Conservation (phyloP, 2,113 vertebrate genomes). For the Nibea albiflora region DNA sequence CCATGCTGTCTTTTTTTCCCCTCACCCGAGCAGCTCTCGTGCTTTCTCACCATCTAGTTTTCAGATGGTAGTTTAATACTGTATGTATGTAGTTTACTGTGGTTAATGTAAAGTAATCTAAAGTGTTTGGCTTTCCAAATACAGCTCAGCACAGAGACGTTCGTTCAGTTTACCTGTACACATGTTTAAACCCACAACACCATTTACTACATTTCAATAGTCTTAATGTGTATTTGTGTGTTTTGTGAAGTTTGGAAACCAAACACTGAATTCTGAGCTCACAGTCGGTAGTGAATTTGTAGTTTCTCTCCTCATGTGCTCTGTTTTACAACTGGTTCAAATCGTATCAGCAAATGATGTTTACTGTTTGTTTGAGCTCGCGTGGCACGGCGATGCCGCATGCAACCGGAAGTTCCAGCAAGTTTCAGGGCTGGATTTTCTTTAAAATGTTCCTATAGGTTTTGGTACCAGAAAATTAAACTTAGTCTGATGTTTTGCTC, state of each 20-base stretch:
- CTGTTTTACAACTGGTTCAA: constrained; percentile 36
- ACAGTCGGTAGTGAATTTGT: background rate
- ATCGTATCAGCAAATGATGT: constrained; percentile 35
- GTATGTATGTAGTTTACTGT: background rate
- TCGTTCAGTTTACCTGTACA: background rate
- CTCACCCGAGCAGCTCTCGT: constrained; percentile 29
- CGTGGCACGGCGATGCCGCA: background rate
- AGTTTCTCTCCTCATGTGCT: constrained; percentile 21
- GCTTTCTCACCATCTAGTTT: constrained; percentile 32
- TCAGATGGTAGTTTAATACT: constrained; percentile 37
- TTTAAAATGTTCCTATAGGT: background rate
- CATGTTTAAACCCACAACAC: background rate
- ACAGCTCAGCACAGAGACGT: background rate
- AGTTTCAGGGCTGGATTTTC: background rate
- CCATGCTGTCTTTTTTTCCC: constrained; percentile 19
- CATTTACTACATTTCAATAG: background rate
- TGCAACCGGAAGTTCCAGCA: background rate
- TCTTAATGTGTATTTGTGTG: background rate
- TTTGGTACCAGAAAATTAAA: background rate
- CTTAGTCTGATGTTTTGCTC: background rate
- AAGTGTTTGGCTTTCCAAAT: constrained; percentile 55
- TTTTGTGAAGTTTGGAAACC: constrained; percentile 40
- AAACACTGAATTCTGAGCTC: constrained; percentile 40
- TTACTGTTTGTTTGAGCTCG: constrained; percentile 13
- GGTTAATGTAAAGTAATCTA: background rate